phyloP scores from a whole-genome alignment of 2,888 invertebrate species.

The Cancer borealis region DNA sequence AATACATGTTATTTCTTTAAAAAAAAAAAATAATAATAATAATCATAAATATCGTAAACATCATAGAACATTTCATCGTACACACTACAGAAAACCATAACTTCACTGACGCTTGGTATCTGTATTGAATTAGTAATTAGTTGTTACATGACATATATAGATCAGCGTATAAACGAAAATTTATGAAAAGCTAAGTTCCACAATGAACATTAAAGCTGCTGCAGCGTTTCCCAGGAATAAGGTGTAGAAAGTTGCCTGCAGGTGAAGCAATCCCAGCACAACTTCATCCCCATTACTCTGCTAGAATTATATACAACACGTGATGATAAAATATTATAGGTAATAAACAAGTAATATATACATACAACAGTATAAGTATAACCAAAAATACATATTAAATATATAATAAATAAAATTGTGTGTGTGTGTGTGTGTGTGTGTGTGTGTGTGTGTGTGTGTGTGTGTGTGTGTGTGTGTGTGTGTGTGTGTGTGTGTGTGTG shows the following conservation, averaged over 20 bases:
- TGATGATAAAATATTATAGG: not conserved
- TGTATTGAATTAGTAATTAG: not conserved
- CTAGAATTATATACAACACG: not conserved
- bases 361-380: no score
- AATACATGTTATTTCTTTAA: no score
- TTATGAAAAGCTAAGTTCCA: not conserved
- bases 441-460: no score
- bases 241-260: conserved; percentile 33
- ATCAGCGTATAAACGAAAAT: not conserved
- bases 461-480: no score
- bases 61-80: not conserved
- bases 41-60: no score
- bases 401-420: no score
- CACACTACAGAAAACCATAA: not conserved
- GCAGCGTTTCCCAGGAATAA: conserved; percentile 18
- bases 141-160: not conserved
- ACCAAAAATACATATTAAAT: no score
- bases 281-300: not conserved
- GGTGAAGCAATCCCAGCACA: not conserved
- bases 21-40: no score
- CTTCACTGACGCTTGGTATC: not conserved
- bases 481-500: no score
- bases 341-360: no score
- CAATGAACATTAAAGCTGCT: not conserved
- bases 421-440: no score